A percentile compares a stretch with the other conserved stretches of the same genome.
These are phyloP conservation scores for Ia io DNA, from an alignment of 2,113 vertebrate species.

Conservation along the genomic window DNA sequence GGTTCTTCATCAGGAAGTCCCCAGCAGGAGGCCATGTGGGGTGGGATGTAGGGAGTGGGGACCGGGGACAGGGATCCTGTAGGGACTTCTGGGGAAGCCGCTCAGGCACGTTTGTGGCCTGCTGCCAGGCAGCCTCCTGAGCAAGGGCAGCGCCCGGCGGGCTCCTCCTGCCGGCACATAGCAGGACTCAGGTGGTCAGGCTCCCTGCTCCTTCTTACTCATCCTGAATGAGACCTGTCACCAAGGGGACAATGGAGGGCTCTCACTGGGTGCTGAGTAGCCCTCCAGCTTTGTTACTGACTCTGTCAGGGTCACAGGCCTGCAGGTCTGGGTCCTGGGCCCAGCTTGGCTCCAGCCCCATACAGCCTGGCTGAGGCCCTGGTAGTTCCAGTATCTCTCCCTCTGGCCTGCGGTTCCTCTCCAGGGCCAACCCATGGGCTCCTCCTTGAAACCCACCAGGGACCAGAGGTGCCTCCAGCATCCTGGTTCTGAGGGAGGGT, in stretches of 20 bases:
- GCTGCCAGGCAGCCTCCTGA: not conserved
- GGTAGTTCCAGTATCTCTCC: not conserved
- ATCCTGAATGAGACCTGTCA: not conserved
- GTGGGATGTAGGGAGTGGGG: not conserved
- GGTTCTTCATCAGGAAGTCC: not conserved
- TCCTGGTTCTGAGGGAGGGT: not conserved
- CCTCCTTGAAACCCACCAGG: rapidly evolving
- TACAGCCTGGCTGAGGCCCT: rapidly evolving
- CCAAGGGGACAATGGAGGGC: not conserved
- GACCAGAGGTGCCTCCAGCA: not conserved
- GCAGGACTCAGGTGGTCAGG: rapidly evolving
- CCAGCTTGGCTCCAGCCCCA: too few species aligned
- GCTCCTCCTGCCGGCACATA: not conserved
- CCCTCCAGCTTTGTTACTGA: not conserved
- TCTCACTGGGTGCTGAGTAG: too few species aligned
- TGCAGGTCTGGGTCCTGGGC: not conserved
- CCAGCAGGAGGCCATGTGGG: rapidly evolving
- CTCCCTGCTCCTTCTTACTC: rapidly evolving
- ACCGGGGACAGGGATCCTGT: not conserved
- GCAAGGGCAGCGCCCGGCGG: rapidly evolving
- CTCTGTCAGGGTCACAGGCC: not conserved
- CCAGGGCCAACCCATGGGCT: not conserved
- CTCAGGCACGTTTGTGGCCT: rapidly evolving
- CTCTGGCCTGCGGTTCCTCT: not conserved
- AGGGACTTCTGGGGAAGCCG: not conserved